phyloP scores from a whole-genome alignment of 2,888 invertebrate species.

The Latrodectus hesperus region DNA sequence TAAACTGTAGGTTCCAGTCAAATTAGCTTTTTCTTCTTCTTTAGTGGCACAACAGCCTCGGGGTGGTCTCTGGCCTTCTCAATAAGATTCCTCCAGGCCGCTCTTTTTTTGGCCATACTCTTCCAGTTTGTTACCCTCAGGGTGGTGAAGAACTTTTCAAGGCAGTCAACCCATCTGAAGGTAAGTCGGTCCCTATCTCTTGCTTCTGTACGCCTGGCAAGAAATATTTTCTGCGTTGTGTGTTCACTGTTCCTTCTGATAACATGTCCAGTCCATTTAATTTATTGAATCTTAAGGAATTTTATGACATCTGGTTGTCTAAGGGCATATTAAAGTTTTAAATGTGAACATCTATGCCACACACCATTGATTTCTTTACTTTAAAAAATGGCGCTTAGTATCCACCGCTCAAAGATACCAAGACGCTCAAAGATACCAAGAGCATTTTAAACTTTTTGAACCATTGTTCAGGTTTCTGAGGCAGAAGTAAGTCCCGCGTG shows the following conservation, averaged over 20 bases:
- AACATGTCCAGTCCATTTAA: neutral
- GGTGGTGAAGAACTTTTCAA: neutral
- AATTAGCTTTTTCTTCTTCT: neutral
- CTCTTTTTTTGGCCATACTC: neutral
- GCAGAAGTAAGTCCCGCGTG: no score
- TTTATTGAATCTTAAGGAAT: neutral
- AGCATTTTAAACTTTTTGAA: no score
- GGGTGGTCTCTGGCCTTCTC: neutral
- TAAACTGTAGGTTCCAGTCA: no score
- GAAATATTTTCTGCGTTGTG: neutral
- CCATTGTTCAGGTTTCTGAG: no score
- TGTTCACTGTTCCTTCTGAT: neutral
- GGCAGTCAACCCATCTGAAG: neutral
- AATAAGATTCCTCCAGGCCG: neutral
- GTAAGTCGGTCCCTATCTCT: neutral
- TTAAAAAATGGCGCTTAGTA: no score
- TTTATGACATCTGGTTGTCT: neutral
- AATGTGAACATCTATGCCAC: no score
- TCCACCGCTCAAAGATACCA: no score
- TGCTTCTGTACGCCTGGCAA: neutral
- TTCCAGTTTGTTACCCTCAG: neutral
- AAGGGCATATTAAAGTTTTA: neutral
- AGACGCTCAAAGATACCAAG: no score
- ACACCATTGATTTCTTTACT: no score
- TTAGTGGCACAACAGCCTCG: neutral